phyloP scores from a whole-genome alignment of 2,113 vertebrate species.

The Romanogobio albipinnatus region DNA sequence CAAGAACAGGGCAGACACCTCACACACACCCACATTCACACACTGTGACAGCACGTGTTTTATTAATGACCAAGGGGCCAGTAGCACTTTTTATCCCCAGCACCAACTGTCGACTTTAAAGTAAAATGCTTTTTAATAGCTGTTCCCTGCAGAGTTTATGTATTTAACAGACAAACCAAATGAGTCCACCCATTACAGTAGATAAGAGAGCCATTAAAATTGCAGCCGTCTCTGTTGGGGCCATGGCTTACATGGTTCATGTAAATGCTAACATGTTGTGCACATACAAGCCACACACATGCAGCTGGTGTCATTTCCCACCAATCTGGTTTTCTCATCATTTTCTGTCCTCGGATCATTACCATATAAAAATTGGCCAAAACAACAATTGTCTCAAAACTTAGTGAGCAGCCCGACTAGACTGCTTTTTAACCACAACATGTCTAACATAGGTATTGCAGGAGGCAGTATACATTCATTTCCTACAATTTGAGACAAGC shows the following conservation, averaged over 20 bases:
- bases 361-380: neutral
- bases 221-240: neutral
- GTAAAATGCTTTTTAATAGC: conserved; percentile 17
- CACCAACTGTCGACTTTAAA: conserved; percentile 1
- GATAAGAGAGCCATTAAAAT: conserved; percentile 15
- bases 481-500: neutral
- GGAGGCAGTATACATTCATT: neutral
- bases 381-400: neutral
- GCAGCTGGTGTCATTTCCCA: neutral
- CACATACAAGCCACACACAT: neutral
- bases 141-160: neutral
- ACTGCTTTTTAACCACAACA: neutral
- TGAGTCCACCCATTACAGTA: conserved; percentile 2
- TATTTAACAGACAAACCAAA: conserved; percentile 1
- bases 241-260: neutral
- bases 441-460: neutral
- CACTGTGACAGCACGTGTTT: conserved; percentile 12
- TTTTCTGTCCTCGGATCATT: neutral
- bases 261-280: neutral
- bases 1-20: conserved; percentile 33
- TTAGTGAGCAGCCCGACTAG: neutral
- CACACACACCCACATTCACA: conserved; percentile 13
- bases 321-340: neutral
- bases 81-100: neutral
- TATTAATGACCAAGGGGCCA: conserved; percentile 2